These are phyloP conservation scores for Bombylius discolor DNA, from an alignment of 2,888 invertebrate genomes.

Conservation along the genomic window DNA sequence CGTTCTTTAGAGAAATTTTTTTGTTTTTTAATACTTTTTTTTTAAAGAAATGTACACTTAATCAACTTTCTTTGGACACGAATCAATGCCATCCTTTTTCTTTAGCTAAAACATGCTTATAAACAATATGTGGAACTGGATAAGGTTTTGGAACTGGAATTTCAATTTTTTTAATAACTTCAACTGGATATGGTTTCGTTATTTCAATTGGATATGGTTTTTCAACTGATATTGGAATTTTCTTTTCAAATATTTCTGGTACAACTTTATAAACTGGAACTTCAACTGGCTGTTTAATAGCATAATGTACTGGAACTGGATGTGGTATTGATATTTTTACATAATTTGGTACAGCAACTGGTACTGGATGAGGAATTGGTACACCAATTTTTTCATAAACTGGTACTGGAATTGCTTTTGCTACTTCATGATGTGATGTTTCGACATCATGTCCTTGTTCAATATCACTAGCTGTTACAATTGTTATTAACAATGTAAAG, in stretches of 20 bases:
- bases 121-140: constrained; percentile 59
- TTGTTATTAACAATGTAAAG: not conserved
- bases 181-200: constrained; percentile 61
- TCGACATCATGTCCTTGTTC: constrained; percentile 43
- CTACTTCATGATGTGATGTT: constrained; percentile 52
- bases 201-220: constrained; percentile 52
- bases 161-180: constrained; percentile 60
- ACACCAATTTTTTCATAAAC: constrained; percentile 60
- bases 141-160: constrained; percentile 58
- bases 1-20: too few species aligned
- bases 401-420: constrained; percentile 55
- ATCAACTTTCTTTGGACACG: constrained; percentile 7
- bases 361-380: constrained; percentile 60
- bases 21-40: too few species aligned
- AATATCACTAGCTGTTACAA: constrained; percentile 27
- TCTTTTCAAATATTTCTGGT: constrained; percentile 57
- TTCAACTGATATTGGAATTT: constrained; percentile 60
- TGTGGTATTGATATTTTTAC: constrained; percentile 60
- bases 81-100: constrained; percentile 16
- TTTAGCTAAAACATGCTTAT: constrained; percentile 50
- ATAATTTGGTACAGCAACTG: constrained; percentile 48
- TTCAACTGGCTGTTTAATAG: constrained; percentile 55
- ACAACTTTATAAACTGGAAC: constrained; percentile 61
- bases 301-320: constrained; percentile 58
- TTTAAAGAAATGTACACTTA: too few species aligned